Evolutionary conservation across 2,797 vertebrate genomes (phyloP), one percentile per base, ranked within the genome.

Genomic region (Apodemus agrarius): DNA sequence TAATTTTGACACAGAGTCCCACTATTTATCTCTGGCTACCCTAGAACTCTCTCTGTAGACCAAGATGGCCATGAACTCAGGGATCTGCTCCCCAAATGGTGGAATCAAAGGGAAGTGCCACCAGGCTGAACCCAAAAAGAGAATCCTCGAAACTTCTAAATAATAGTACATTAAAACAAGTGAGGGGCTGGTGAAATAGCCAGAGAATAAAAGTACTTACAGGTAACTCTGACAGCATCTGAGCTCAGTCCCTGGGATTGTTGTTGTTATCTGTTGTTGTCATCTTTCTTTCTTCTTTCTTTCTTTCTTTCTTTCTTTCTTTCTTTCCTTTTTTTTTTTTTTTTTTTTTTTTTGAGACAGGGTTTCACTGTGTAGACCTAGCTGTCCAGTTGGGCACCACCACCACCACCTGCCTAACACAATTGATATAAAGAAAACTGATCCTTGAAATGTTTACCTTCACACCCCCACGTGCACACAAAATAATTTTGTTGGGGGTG

Each of bases 91-190:
- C 31, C 21, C 31, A n/a, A 85, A 52, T 22, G 43, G 31, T 49
- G 10, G 40, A 61, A 63, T 63, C 63, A 65, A 65, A 34, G 16
- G 40, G 29, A 34, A 49, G 11, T 49, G 19, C 12, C 63, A 67
- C 29, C 61, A 85, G 59, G 16, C 26, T 83, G 37, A 63, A 26
- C 24, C 81, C 26, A 94, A 8, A 93, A 92, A 91, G 69, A 69
- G 16, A 86, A 89, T 67, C 87, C 65, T 91, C 90, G 24, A 96
- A 90, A 95, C 7, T 49, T 95, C 54, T 93, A 49, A 97, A 81
- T 76, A 85, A 80, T 3, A 85, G 90, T 59, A 65, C 49, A 80
- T 63, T 82, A 95, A 96, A 94, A 93, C 52, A 92, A 94, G 82
- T 34, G 8, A 96, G 96, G 4, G 79, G 37, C 21, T 12, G 10